These are phyloP conservation scores for Prosapia bicincta DNA, from an alignment of 2,888 invertebrate species.

Conservation along the genomic window DNA sequence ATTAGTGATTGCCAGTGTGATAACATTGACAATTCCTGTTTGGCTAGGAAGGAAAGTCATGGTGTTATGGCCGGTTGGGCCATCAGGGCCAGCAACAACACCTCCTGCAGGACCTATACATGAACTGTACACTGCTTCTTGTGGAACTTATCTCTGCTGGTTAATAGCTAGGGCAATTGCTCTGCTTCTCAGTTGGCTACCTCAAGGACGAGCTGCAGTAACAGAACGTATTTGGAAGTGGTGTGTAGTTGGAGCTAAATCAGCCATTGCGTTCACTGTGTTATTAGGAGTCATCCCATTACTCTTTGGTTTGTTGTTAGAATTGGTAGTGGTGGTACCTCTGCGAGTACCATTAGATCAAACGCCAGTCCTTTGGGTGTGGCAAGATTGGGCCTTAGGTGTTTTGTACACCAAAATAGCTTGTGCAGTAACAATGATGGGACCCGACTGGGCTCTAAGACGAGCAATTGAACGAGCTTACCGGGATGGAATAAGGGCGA, in stretches of 20 bases:
- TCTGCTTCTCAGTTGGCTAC: slow-evolving; percentile 81
- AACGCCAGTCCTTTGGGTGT: slow-evolving; percentile 82
- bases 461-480: slow-evolving; percentile 91
- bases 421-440: slow-evolving; percentile 96
- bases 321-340: slow-evolving; percentile 88
- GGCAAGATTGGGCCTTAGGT: slow-evolving; percentile 96
- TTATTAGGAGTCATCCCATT: slow-evolving; percentile 81
- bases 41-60: slow-evolving; percentile 86
- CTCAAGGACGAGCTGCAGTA: slow-evolving; percentile 79
- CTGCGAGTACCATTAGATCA: slow-evolving; percentile 88
- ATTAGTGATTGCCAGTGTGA: slow-evolving; percentile 76
- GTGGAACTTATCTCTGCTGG: slow-evolving; percentile 95
- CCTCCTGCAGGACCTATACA: slow-evolving; percentile 55
- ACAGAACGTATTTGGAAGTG: slow-evolving; percentile 67
- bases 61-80: slow-evolving; percentile 75
- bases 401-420: slow-evolving; percentile 97
- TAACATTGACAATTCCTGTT: slow-evolving; percentile 86
- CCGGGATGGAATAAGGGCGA: slow-evolving; percentile 82
- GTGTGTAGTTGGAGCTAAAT: slow-evolving; percentile 67
- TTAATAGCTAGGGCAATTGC: slow-evolving; percentile 78
- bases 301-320: slow-evolving; percentile 86
- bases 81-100: slow-evolving; percentile 36
- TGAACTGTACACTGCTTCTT: slow-evolving; percentile 94
- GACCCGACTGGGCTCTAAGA: slow-evolving; percentile 92
- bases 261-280: slow-evolving; percentile 53